These are phyloP conservation scores for Neria commutata DNA, from an alignment of 2,888 invertebrate genomes.

Conservation along the genomic window DNA sequence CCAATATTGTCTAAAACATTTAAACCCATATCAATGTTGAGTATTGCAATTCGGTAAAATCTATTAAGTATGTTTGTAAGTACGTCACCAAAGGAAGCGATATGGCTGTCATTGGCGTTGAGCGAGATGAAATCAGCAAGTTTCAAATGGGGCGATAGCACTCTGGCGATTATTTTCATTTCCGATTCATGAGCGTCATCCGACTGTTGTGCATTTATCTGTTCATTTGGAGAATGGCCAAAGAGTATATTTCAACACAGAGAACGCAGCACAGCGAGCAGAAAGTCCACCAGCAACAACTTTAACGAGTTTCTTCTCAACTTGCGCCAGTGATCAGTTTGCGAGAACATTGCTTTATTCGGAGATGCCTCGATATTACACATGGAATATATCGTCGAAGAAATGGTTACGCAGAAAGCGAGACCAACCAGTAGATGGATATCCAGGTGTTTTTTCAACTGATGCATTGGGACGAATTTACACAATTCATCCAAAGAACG, in stretches of 20 bases:
- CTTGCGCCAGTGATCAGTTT: slow-evolving; percentile 43
- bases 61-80: too few relatives aligned
- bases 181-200: slow-evolving; percentile 21
- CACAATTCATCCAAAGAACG: too few relatives aligned
- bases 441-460: too few relatives aligned
- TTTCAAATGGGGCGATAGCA: slow-evolving; percentile 36
- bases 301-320: slow-evolving; percentile 47
- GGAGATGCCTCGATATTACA: slow-evolving; percentile 32
- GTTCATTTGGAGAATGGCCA: slow-evolving; percentile 32
- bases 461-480: too few relatives aligned
- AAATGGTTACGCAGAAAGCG: too few relatives aligned
- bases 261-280: slow-evolving; percentile 38
- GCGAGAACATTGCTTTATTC: slow-evolving; percentile 42
- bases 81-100: too few relatives aligned
- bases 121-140: slow-evolving; percentile 19
- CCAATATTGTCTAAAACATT: too few relatives aligned
- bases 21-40: too few relatives aligned
- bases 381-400: too few relatives aligned
- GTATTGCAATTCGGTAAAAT: too few relatives aligned
- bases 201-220: slow-evolving; percentile 18
- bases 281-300: slow-evolving; percentile 35
- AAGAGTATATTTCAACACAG: slow-evolving; percentile 27
- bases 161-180: slow-evolving; percentile 31
- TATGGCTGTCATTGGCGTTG: too few relatives aligned
- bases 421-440: too few relatives aligned